Evolutionary conservation across 2,888 invertebrate genomes (phyloP).

Genomic region (Chymomyza caudatula): DNA sequence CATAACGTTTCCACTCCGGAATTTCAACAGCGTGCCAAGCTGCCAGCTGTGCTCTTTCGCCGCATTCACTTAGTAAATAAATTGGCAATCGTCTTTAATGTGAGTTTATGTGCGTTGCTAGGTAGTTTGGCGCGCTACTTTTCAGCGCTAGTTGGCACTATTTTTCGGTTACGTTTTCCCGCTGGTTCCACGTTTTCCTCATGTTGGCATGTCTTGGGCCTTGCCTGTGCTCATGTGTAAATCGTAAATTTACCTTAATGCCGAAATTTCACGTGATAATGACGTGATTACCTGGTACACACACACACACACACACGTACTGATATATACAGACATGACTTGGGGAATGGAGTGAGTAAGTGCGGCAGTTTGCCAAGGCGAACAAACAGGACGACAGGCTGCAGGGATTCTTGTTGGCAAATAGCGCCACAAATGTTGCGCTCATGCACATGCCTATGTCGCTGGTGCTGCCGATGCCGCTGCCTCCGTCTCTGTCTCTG

Average conservation of each 20-base stretch:
- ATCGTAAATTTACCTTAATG: constrained; percentile 73
- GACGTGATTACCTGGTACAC: constrained; percentile 70
- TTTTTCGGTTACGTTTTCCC: neutral
- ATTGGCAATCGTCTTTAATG: constrained; percentile 73
- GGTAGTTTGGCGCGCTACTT: constrained; percentile 17
- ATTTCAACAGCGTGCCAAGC: constrained; percentile 33
- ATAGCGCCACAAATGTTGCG: constrained; percentile 30
- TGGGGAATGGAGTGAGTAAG: constrained; percentile 6
- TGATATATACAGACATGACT: too few relatives aligned
- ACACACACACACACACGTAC: constrained; percentile 12
- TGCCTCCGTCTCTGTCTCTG: neutral
- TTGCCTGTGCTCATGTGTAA: constrained; percentile 57
- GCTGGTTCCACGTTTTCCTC: neutral
- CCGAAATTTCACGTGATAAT: constrained; percentile 74
- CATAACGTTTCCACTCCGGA: too few relatives aligned
- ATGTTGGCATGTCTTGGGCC: constrained; percentile 17
- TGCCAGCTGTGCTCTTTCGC: constrained; percentile 52
- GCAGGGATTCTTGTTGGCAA: constrained; percentile 3
- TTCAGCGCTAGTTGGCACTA: constrained; percentile 6
- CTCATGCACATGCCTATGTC: constrained; percentile 46
- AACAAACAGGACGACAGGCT: neutral
- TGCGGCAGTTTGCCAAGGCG: constrained; percentile 13
- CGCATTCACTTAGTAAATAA: constrained; percentile 70
- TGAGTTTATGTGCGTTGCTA: constrained; percentile 69
- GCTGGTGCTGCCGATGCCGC: neutral